Base-by-base conservation (phyloP, 2,797 vertebrate species). In the Glossophaga mutica region DNA sequence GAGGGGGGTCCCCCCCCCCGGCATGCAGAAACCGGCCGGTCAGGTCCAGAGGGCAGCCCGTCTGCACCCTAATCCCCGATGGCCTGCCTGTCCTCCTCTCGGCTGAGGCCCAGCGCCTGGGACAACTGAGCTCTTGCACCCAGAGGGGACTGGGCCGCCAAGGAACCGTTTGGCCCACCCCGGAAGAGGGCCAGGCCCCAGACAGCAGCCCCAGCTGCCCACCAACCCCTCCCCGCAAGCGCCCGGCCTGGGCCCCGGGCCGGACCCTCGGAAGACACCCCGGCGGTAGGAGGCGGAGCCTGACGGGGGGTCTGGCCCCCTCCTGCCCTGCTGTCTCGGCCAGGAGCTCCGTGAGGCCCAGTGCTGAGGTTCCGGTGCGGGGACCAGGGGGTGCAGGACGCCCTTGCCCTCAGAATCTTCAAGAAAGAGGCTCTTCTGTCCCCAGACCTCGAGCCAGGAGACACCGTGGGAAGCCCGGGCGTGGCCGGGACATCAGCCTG, bases 41-140 rank as follows among this genome's bases (percentile, higher is more conserved):
- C 0, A 0, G 2, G 29, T 24, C 81, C 2, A 0, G 5, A 50
- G 19, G 24, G 29, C 3, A 3, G 14, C 14, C 12, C 44, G 6
- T 32, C n/a, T 26, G 21, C 3, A 0, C 81, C n/a, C 1, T 2
- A 3, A 11, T 24, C 44, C 1, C 10, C 19, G 1, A 14, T 0
- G 6, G 18, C 57, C 76, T 14, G 7, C 44, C 5, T 1, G 65
- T 48, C 39, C 62, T 79, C 62, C 50, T 71, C 62, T 34, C 32
- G 8, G 50, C 46, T 18, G 18, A 21, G 9, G 19, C 37, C 71
- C 78, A 5, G 71, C 3, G 34, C 22, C 62, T 9, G 11, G 50
- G 21, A 50, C 90, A 16, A 37, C 11, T 3, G 37, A 34, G 39
- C 18, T 15, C 22, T 81, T 22, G 6, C 29, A 26, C 18, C 57